Base-by-base conservation (phyloP, 92 coral and sea anemone genomes). In the Bergia puertoricense region DNA sequence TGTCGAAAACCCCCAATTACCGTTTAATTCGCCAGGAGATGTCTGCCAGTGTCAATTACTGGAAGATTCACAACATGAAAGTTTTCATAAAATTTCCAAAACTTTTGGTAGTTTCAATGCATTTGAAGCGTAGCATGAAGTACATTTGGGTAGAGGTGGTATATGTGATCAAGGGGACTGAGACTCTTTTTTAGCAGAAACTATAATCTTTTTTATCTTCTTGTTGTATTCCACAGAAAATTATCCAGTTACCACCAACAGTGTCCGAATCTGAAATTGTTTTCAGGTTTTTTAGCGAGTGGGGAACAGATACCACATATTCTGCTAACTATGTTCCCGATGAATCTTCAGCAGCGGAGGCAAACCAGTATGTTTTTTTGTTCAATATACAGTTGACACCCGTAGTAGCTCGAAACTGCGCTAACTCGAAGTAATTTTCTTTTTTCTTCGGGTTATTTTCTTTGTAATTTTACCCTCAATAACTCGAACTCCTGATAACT, bases 201-300 rank as follows among this genome's bases (percentile, higher is more conserved):
- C 82, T 13, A 44, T 6, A 23, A 71, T 7, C 44, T 56, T 45
- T n/a, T 38, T 45, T 30, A 43, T 2, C 40, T 43, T 77, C 72
- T 86, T 51, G 46, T 81, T 79, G 41, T 16, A 30, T 51, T 72
- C 57, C 41, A 69, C 79, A 97, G 99, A 94, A 85, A 91, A 92
- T 95, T 80, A 91, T 94, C 80, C 95, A 88, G 68, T 90, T 97
- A 11, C 97, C 99, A 11, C 85, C 92, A 30, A 78, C 92, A 23
- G 95, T 95, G 10, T 89, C 98, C 7, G 96, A 95, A 85, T 95
- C 96, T 62, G 99, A 94, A 46, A 95, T 95, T 62, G 96, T 97
- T 56, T 88, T 92, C 85, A 94, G 92, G 85, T 97, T 97, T 85
- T 97, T 97, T 88, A 94, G 95, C 89, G 95, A 92, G 79, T 96